These are phyloP conservation scores for Bryconaethiops microstoma DNA, from an alignment of 2,797 vertebrate genomes.

Conservation along the genomic window DNA sequence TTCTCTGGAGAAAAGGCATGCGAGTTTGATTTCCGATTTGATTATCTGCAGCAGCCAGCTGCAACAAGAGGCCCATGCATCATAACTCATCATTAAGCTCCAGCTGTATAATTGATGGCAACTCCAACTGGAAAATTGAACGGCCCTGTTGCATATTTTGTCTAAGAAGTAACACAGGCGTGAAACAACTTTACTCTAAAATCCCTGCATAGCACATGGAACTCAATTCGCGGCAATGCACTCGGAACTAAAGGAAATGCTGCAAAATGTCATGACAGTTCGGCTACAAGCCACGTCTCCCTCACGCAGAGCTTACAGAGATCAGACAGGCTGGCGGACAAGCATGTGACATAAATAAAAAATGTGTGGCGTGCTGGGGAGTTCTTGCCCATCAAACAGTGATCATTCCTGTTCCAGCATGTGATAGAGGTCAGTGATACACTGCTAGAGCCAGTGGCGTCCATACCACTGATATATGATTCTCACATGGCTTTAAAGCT, in stretches of 20 bases:
- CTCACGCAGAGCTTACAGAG: constrained; percentile 18
- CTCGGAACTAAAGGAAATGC: constrained; percentile 4
- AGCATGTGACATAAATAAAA: constrained; percentile 75
- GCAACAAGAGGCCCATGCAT: constrained; percentile 54
- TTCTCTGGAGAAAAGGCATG: constrained; percentile 57
- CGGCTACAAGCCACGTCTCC: constrained; percentile 1
- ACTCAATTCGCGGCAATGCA: not conserved
- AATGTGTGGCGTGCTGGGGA: constrained; percentile 56
- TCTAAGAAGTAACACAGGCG: constrained; percentile 34
- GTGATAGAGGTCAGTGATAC: constrained; percentile 63
- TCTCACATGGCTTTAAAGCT: constrained; percentile 11
- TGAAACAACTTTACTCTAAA: constrained; percentile 26
- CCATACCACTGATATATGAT: constrained; percentile 43
- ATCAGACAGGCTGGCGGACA: constrained; percentile 63
- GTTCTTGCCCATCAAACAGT: constrained; percentile 73
- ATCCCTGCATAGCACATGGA: not conserved
- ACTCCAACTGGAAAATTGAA: constrained; percentile 34
- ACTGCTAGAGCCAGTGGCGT: constrained; percentile 64
- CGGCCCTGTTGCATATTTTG: constrained; percentile 22
- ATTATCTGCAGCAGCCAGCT: constrained; percentile 63
- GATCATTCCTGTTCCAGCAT: constrained; percentile 72
- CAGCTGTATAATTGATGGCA: constrained; percentile 32
- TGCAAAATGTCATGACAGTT: constrained; percentile 7
- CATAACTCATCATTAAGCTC: constrained; percentile 44
- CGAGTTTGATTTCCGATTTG: constrained; percentile 64